Conservation (phyloP, 2,113 vertebrate species). For the Isichthys henryi region DNA sequence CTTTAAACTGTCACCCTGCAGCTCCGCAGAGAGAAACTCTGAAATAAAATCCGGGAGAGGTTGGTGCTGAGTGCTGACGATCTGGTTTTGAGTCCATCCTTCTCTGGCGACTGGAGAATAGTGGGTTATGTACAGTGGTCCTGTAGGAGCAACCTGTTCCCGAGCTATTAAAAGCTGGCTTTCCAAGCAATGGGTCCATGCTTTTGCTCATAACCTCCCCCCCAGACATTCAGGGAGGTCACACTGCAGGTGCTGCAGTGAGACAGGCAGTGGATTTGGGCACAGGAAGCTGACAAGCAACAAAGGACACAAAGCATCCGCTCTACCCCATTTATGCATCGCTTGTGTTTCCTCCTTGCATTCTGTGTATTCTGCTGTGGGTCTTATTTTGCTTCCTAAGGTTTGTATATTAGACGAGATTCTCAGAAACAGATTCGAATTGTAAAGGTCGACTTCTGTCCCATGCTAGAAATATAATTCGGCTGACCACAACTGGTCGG, state of each 20-base stretch:
- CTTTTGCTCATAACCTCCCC: background rate
- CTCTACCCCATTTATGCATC: background rate
- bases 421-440: background rate
- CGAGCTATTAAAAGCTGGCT: conserved; percentile 6
- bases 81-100: conserved; percentile 26
- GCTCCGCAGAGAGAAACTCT: background rate
- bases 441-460: background rate
- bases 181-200: background rate
- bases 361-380: background rate
- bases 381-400: background rate
- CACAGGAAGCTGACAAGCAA: background rate
- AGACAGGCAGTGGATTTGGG: background rate
- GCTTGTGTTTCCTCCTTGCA: background rate
- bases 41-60: conserved; percentile 33
- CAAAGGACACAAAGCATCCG: background rate
- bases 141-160: conserved; percentile 25
- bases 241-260: background rate
- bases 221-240: background rate
- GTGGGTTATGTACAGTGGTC: conserved; percentile 22
- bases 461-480: background rate
- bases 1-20: background rate
- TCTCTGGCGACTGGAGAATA: conserved; percentile 15
- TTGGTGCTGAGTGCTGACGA: background rate
- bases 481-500: background rate
- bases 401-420: background rate